A percentile compares a stretch with the other conserved stretches of the same genome.
phyloP scores from a whole-genome alignment of 2,797 vertebrate species.

The Epinephelus coioides region DNA sequence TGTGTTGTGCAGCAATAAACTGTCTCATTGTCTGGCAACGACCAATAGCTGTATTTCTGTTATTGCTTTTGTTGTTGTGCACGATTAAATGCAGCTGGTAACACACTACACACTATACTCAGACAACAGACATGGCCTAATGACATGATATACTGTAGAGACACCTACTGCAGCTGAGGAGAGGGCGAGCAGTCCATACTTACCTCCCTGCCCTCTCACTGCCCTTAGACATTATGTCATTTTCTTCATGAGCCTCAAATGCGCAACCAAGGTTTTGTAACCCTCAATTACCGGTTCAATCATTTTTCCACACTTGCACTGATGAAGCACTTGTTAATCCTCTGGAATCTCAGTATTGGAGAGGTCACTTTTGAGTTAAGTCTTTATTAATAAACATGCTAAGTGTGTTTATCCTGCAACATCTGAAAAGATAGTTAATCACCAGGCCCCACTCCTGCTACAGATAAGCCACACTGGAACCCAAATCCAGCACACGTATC shows the following conservation, averaged over 20 bases:
- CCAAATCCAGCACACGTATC: conserved; percentile 2
- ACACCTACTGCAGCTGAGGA: conserved; percentile 9
- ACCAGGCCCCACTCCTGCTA: background rate
- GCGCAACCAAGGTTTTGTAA: conserved; percentile 22
- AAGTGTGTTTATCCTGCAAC: background rate
- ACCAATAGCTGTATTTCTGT: conserved; percentile 29
- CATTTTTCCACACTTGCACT: conserved; percentile 2
- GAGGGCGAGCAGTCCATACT: conserved; percentile 24
- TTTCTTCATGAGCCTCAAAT: conserved; percentile 27
- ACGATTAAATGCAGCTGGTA: conserved; percentile 14
- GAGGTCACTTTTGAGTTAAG: background rate
- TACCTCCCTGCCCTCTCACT: conserved; percentile 26
- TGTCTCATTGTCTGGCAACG: background rate
- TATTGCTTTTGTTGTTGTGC: background rate
- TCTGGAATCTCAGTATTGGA: background rate
- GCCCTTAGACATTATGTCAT: conserved; percentile 53
- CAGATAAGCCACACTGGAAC: conserved; percentile 24
- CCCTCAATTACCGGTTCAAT: conserved; percentile 16
- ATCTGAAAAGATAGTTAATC: background rate
- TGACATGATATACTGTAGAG: conserved; percentile 3
- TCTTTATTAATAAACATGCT: conserved; percentile 13
- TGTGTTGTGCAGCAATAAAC: background rate
- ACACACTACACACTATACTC: conserved; percentile 7
- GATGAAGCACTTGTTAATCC: background rate
- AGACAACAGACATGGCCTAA: conserved; percentile 8